Conservation (phyloP, 2,888 invertebrate genomes). For the Slavum lentiscoides region DNA sequence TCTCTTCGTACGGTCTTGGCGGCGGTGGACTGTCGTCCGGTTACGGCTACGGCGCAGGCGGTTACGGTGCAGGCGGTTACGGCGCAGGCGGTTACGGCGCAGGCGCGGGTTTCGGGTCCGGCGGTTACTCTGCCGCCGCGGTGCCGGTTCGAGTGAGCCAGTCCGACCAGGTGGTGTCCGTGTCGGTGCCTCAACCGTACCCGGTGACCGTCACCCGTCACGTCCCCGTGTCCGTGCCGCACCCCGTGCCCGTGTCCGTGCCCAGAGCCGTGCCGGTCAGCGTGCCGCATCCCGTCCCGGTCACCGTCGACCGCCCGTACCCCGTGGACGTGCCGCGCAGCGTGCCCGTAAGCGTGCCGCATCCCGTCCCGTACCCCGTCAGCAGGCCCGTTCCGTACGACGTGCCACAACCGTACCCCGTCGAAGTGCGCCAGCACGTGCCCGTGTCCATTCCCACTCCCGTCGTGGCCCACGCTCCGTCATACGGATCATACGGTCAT, state of each 20-base stretch:
- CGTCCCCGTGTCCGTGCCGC: constrained; percentile 55
- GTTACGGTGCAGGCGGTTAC: too few species aligned
- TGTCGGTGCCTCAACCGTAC: constrained; percentile 55
- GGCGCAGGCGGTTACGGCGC: constrained; percentile 14
- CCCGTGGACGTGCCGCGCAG: constrained; percentile 56
- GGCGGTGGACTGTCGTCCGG: background rate
- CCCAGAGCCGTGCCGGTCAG: constrained; percentile 59
- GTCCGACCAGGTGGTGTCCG: constrained; percentile 53
- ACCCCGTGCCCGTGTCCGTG: constrained; percentile 55
- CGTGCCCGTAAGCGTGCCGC: constrained; percentile 56
- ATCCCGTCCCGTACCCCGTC: constrained; percentile 54
- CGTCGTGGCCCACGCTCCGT: constrained; percentile 7
- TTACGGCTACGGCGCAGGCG: background rate
- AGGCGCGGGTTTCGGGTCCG: background rate
- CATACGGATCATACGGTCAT: background rate
- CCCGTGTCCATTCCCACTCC: constrained; percentile 55
- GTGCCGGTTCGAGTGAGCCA: constrained; percentile 50
- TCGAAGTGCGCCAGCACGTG: constrained; percentile 55
- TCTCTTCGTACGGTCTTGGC: too few species aligned
- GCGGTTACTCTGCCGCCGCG: background rate
- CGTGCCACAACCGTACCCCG: constrained; percentile 56
- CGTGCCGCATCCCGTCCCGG: constrained; percentile 57
- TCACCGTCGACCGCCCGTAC: constrained; percentile 55
- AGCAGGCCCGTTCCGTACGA: constrained; percentile 55
- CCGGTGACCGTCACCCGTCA: constrained; percentile 54